Percentiles rank a stretch among this genome's conserved stretches.
These are phyloP conservation scores for Lochmaea capreae DNA, from an alignment of 2,888 invertebrate species.

Conservation along the genomic window DNA sequence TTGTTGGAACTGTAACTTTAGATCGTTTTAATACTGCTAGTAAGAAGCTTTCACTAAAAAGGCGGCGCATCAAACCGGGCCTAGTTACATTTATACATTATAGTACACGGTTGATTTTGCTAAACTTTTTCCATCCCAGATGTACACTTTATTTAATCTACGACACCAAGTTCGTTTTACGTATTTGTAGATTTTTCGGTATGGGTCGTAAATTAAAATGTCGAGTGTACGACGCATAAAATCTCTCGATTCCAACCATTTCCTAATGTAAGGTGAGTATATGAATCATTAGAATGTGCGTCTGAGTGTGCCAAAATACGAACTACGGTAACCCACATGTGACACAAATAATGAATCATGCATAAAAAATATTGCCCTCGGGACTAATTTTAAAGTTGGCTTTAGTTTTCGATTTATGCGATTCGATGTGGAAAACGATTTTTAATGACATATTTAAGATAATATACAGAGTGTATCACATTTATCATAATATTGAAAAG, in stretches of 20 bases:
- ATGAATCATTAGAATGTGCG: slow-evolving; percentile 38
- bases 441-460: background rate
- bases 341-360: slow-evolving; percentile 46
- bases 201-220: slow-evolving; percentile 11
- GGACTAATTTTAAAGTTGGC: slow-evolving; percentile 13
- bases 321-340: slow-evolving; percentile 51
- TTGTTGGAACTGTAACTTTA: no score
- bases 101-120: no score
- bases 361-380: slow-evolving; percentile 13
- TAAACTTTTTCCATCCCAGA: no score
- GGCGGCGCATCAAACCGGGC: no score
- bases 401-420: background rate
- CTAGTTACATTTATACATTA: no score
- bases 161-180: no score
- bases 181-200: background rate
- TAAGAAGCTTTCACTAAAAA: no score
- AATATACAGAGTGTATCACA: background rate
- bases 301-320: slow-evolving; percentile 48
- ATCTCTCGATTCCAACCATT: slow-evolving; percentile 11
- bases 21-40: no score
- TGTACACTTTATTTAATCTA: no score
- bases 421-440: background rate
- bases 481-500: no score
- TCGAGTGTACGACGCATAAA: slow-evolving; percentile 3
- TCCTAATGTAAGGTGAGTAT: slow-evolving; percentile 22